These are phyloP conservation scores for Sternarchorhynchus goeldii DNA, from an alignment of 2,797 vertebrate species.

Conservation along the genomic window DNA sequence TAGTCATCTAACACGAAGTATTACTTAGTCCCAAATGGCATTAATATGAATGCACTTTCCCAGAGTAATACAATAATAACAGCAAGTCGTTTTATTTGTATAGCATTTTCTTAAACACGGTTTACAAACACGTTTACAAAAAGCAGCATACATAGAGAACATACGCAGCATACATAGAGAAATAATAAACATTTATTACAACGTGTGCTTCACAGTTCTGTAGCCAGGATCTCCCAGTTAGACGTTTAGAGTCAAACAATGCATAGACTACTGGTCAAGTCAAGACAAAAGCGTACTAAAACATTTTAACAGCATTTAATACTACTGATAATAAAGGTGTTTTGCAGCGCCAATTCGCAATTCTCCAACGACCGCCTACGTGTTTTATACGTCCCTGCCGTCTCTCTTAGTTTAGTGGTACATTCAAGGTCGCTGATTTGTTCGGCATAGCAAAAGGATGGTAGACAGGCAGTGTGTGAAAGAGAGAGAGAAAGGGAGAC, in stretches of 20 bases:
- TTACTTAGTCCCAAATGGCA: no score
- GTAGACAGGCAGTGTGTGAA: neutral
- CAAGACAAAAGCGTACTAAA: neutral
- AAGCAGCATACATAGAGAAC: no score
- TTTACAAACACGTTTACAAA: no score
- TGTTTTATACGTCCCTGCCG: neutral
- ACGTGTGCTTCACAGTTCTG: no score
- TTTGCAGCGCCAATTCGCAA: slow-evolving; percentile 12
- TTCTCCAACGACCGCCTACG: slow-evolving; percentile 23
- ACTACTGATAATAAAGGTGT: neutral
- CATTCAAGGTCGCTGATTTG: slow-evolving; percentile 15
- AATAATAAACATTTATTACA: no score
- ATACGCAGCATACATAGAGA: no score
- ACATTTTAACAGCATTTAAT: neutral
- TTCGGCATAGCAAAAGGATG: neutral
- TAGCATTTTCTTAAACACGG: no score
- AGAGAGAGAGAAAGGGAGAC: neutral
- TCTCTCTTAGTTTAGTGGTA: slow-evolving; percentile 13
- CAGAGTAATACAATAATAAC: no score
- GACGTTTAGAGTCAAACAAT: neutral
- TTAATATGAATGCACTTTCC: no score
- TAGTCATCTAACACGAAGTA: no score
- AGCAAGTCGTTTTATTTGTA: no score
- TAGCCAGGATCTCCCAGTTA: no score
- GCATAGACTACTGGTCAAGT: neutral